A percentile compares a stretch with the other conserved stretches of the same genome.
Evolutionary conservation across 2,797 vertebrate species (phyloP).

Genomic region (Tachyglossus aculeatus): DNA sequence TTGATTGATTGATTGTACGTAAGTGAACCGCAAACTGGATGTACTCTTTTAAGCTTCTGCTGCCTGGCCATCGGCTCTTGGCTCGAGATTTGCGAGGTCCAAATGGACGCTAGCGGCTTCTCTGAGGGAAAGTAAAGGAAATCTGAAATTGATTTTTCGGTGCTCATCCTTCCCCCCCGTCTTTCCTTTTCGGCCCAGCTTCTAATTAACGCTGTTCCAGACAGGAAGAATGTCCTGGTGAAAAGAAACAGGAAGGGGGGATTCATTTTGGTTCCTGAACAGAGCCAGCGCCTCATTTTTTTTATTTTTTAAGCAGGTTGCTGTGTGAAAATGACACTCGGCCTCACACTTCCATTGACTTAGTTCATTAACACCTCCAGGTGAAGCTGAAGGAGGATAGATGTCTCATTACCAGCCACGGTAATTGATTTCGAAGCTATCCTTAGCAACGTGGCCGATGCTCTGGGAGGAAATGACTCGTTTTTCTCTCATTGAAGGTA

Average conservation of each 20-base stretch:
- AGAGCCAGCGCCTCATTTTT: conserved; percentile 35
- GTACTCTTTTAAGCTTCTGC: no score
- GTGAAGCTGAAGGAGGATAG: conserved; percentile 17
- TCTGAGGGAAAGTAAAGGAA: conserved; percentile 24
- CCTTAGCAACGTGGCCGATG: conserved; percentile 34
- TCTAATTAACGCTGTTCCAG: conserved; percentile 30
- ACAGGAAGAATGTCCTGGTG: conserved; percentile 14
- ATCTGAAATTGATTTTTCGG: conserved; percentile 3
- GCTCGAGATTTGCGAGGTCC: not conserved
- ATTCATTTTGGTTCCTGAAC: conserved; percentile 30
- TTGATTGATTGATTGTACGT: no score
- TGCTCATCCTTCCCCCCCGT: not conserved
- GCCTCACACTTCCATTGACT: not conserved
- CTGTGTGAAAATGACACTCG: conserved; percentile 41
- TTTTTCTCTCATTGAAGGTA: conserved; percentile 50
- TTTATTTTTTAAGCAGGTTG: conserved; percentile 44
- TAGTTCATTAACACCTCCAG: conserved; percentile 59
- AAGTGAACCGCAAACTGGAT: no score
- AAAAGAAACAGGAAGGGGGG: conserved; percentile 21
- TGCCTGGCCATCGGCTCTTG: no score
- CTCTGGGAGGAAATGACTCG: conserved; percentile 21
- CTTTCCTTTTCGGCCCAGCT: conserved; percentile 17
- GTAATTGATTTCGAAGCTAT: conserved; percentile 55
- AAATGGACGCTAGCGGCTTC: not conserved
- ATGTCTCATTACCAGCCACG: conserved; percentile 27